phyloP scores from a whole-genome alignment of 2,797 vertebrate species.

The Notamacropus eugenii region DNA sequence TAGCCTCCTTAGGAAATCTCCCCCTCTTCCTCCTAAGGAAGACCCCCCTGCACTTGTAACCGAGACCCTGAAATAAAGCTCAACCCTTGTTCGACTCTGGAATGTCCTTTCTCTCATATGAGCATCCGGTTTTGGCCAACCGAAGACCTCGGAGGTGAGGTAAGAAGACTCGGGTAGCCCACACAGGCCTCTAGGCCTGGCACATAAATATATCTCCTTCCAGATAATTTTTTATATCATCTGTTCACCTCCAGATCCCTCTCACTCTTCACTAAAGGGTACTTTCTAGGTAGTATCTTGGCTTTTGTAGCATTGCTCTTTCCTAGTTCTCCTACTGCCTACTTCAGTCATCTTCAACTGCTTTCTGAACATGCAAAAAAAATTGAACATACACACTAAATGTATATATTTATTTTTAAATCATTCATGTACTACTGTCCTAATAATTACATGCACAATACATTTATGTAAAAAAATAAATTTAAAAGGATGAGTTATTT shows the following conservation, averaged over 20 bases:
- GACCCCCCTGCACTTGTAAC: no score
- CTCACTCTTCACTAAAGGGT: not conserved
- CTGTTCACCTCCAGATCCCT: not conserved
- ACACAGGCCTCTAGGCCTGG: no score
- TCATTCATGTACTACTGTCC: not conserved
- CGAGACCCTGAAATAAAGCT: no score
- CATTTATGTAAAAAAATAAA: not conserved
- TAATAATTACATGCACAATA: not conserved
- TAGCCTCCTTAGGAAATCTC: no score
- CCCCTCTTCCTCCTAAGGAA: no score
- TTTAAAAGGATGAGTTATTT: not conserved
- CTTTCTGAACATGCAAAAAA: not conserved
- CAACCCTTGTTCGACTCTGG: no score
- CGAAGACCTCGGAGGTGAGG: no score
- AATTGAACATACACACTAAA: not conserved
- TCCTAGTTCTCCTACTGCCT: not conserved
- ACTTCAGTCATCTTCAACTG: not conserved
- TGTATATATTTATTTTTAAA: not conserved
- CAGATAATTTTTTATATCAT: not conserved
- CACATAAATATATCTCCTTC: not conserved
- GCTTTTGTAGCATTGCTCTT: not conserved
- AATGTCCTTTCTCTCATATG: no score
- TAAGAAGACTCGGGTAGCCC: no score
- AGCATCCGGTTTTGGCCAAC: no score
- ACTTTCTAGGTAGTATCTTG: not conserved